These are phyloP conservation scores for Oopsacas minuta DNA, from an alignment of 37 sponge, comb jelly and placozoan genomes.

Conservation along the genomic window DNA sequence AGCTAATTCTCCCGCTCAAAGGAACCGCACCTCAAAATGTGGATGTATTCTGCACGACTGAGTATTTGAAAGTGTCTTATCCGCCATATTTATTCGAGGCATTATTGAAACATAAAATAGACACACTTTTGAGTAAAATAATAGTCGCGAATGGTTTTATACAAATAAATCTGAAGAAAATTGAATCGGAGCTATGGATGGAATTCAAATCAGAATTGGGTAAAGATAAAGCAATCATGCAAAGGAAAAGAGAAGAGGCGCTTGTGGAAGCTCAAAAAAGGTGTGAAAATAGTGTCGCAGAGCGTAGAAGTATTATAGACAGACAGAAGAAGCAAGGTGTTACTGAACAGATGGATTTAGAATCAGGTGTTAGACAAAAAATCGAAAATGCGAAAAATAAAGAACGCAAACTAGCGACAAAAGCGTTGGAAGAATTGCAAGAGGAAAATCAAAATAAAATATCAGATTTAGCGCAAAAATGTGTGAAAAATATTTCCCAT, in stretches of 20 bases:
- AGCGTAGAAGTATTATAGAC: constrained; percentile 44
- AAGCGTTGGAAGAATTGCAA: constrained; percentile 28
- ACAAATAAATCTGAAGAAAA: constrained; percentile 27
- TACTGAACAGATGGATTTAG: constrained; percentile 51
- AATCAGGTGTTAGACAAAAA: not conserved
- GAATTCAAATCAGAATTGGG: not conserved
- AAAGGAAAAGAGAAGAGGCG: constrained; percentile 39
- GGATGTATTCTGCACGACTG: constrained; percentile 63
- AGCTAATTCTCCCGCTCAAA: constrained; percentile 61
- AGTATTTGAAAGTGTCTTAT: constrained; percentile 69
- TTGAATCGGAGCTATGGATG: not conserved
- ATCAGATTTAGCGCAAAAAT: not conserved
- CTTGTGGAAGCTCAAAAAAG: constrained; percentile 30
- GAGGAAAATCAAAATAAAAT: not conserved
- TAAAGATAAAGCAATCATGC: constrained; percentile 38
- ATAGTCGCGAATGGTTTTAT: constrained; percentile 55
- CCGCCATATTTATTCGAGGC: constrained; percentile 76
- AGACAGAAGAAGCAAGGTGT: constrained; percentile 54
- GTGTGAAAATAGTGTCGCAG: constrained; percentile 22
- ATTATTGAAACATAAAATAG: constrained; percentile 35
- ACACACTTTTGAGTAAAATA: constrained; percentile 39
- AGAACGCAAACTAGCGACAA: constrained; percentile 24
- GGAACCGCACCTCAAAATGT: constrained; percentile 60
- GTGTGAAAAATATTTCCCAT: not conserved
- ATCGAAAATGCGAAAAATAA: constrained; percentile 30